Percentiles rank a stretch among this genome's conserved stretches.
phyloP scores from a whole-genome alignment of 2,797 vertebrate species.

The Scomberomorus guttatus region DNA sequence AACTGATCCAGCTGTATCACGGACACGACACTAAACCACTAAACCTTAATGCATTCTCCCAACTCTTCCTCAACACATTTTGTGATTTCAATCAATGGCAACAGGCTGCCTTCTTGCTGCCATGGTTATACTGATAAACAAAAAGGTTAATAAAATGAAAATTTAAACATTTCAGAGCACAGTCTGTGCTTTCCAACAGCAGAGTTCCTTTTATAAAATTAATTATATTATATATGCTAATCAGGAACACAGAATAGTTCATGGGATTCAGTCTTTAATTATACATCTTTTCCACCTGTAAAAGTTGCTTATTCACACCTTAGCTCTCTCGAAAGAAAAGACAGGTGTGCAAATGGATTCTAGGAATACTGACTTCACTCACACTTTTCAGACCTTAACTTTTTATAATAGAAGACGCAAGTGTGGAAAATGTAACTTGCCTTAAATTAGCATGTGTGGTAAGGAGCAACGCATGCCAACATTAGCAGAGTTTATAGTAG shows the following conservation, averaged over 20 bases:
- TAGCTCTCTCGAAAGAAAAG: background rate
- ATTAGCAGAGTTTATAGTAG: background rate
- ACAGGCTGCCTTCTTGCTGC: background rate
- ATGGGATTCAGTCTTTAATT: background rate
- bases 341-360: slow-evolving; percentile 17
- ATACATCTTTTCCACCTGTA: background rate
- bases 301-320: slow-evolving; percentile 4
- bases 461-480: background rate
- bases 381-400: background rate
- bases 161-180: background rate
- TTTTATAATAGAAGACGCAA: background rate
- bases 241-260: too few species aligned
- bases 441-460: background rate
- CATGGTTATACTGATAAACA: background rate
- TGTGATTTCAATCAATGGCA: background rate
- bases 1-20: background rate
- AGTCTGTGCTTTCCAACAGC: background rate
- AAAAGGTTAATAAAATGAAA: background rate
- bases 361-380: background rate
- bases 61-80: background rate
- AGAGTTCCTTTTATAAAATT: background rate
- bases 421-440: background rate
- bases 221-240: background rate
- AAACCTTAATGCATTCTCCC: background rate
- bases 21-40: background rate